Percentiles rank a stretch among this genome's conserved stretches.
These are phyloP conservation scores for Poeciliopsis retropinna DNA, from an alignment of 2,113 vertebrate genomes.

Conservation along the genomic window DNA sequence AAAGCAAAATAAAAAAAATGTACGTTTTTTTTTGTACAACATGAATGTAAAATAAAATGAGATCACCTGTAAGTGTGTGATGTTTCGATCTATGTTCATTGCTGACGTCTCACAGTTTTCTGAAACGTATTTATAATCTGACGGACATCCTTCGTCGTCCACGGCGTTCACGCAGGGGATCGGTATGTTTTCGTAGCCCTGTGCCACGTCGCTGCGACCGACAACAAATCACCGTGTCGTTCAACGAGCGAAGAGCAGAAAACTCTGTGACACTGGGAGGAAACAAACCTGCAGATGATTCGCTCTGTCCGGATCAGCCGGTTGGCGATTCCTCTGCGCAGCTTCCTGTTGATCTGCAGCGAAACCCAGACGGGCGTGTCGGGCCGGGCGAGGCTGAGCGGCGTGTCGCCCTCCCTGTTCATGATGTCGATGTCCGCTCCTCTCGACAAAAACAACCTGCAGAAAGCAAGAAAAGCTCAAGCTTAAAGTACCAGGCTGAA, in stretches of 20 bases:
- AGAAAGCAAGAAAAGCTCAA: neutral
- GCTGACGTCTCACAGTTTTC: constrained; percentile 94
- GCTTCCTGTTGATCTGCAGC: constrained; percentile 90
- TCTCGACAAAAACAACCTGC: constrained; percentile 89
- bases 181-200: constrained; percentile 91
- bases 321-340: constrained; percentile 86
- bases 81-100: constrained; percentile 95
- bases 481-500: too few relatives aligned
- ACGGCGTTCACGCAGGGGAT: constrained; percentile 92
- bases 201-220: constrained; percentile 84
- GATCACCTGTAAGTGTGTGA: constrained; percentile 90
- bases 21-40: neutral
- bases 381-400: constrained; percentile 83
- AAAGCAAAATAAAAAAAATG: neutral
- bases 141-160: constrained; percentile 88
- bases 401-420: constrained; percentile 91
- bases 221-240: neutral
- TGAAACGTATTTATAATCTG: constrained; percentile 92
- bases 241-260: too few relatives aligned
- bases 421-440: constrained; percentile 89
- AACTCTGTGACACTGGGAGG: neutral
- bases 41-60: neutral
- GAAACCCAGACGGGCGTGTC: constrained; percentile 91
- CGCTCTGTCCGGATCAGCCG: constrained; percentile 86
- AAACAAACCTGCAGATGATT: constrained; percentile 87